Evolutionary conservation across 2,113 vertebrate species (phyloP).

Genomic region (Cynopterus brachyotis): DNA sequence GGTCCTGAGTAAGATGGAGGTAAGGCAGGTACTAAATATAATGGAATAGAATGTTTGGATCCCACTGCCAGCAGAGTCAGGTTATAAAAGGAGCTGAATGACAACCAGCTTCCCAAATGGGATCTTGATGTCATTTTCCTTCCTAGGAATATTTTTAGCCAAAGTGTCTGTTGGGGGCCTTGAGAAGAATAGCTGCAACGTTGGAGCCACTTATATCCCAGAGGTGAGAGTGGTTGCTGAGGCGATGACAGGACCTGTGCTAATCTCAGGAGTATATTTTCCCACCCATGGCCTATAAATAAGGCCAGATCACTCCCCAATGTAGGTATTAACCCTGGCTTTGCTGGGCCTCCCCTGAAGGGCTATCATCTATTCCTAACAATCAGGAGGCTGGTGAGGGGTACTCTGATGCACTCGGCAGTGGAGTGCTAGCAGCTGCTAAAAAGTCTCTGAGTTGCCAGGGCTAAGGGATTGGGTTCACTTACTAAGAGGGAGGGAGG

Average conservation of each 20-base stretch:
- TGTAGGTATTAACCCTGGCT: neutral
- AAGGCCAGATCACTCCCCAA: neutral
- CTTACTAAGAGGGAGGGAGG: neutral
- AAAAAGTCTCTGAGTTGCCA: neutral
- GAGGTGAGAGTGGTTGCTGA: slow-evolving; percentile 52
- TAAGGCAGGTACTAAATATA: neutral
- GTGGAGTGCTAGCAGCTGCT: neutral
- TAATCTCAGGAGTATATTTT: slow-evolving; percentile 28
- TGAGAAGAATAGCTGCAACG: slow-evolving; percentile 17
- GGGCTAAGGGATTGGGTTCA: neutral
- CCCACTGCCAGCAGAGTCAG: neutral
- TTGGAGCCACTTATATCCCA: slow-evolving; percentile 55
- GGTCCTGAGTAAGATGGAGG: neutral
- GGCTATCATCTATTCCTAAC: neutral
- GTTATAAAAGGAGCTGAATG: slow-evolving; percentile 38
- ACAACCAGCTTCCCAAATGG: slow-evolving; percentile 43
- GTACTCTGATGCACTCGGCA: neutral
- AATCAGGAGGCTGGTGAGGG: neutral
- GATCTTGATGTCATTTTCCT: slow-evolving; percentile 37
- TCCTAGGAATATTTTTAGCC: slow-evolving; percentile 54
- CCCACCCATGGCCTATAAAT: slow-evolving; percentile 49
- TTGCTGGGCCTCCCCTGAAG: neutral
- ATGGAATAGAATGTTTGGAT: neutral
- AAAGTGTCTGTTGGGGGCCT: slow-evolving; percentile 42
- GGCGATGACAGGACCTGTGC: neutral